Base-by-base conservation (phyloP, 2,888 invertebrate species). In the Diaprepes abbreviatus region DNA sequence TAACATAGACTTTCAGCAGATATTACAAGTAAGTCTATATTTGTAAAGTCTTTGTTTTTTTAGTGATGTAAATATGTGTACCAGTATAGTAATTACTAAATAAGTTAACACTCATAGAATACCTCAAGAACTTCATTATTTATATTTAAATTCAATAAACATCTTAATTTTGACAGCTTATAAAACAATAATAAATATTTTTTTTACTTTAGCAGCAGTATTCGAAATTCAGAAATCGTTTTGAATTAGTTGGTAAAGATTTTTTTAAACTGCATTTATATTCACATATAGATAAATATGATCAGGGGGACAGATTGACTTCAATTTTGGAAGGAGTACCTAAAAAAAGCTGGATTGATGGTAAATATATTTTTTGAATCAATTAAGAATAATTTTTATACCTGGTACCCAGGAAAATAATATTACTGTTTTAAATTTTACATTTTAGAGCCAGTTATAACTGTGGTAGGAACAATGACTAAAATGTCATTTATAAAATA, bases 391-490 rank as follows among this genome's bases (percentile, higher is more conserved):
- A n/a, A n/a, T n/a, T n/a, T n/a, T n/a, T n/a, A n/a, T n/a, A n/a
- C n/a, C n/a, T n/a, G n/a, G n/a, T n/a, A n/a, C n/a, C n/a, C n/a
- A n/a, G n/a, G n/a, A n/a, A n/a, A n/a, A n/a, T n/a, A n/a, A n/a
- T n/a, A n/a, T n/a, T n/a, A n/a, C n/a, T n/a, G n/a, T n/a, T n/a
- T n/a, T n/a, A n/a, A n/a, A n/a, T n/a, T n/a, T n/a, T n/a, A n/a
- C n/a, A n/a, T 75, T 74, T 66, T 64, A 89, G 88, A 85, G 74
- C 86, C 87, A 77, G 79, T 81, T 76, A 87, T 90, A 75, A 86
- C 87, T 72, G 85, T 92, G 75, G 85, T 92, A 73, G 89, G 90
- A 12, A 81, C 89, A 0, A 85, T 89, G 84, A 85, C 88, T 1
- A 86, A 86, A 6, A 75, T 85, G 21, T 80, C 81, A 1, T 91